phyloP scores from a whole-genome alignment of 1,140 invertebrate genomes.

The Lanistes nyassanus region DNA sequence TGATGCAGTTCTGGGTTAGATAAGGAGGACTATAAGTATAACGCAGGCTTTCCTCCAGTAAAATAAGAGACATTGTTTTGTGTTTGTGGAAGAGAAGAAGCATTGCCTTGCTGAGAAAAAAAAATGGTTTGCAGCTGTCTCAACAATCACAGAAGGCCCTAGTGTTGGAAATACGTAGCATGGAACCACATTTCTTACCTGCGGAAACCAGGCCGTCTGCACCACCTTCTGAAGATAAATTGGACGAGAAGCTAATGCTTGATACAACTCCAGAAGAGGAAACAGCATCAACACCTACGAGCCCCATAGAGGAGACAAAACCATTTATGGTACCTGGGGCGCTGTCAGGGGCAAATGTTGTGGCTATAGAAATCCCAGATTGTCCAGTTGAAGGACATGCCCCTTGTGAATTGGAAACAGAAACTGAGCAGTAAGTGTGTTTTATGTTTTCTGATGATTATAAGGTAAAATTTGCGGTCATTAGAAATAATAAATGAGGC shows the following conservation, averaged over 20 bases:
- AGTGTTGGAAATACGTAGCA: conserved; percentile 32
- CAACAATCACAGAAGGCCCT: neutral
- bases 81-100: too few relatives aligned
- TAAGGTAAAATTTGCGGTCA: too few relatives aligned
- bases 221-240: neutral
- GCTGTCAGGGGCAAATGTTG: conserved; percentile 10
- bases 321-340: conserved; percentile 10
- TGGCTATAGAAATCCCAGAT: conserved; percentile 18
- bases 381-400: neutral
- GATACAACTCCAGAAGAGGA: too few relatives aligned
- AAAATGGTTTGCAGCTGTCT: neutral
- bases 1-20: too few relatives aligned
- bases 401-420: neutral
- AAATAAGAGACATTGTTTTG: too few relatives aligned
- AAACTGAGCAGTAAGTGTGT: neutral
- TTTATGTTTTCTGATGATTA: too few relatives aligned
- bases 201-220: neutral
- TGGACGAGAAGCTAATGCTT: too few relatives aligned
- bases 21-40: too few relatives aligned
- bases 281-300: too few relatives aligned
- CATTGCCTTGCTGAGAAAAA: too few relatives aligned
- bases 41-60: too few relatives aligned
- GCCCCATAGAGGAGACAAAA: neutral
- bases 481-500: too few relatives aligned
- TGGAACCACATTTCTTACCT: neutral